These are phyloP conservation scores for Dicrostonyx torquatus DNA, from an alignment of 2,797 vertebrate genomes.

Conservation along the genomic window DNA sequence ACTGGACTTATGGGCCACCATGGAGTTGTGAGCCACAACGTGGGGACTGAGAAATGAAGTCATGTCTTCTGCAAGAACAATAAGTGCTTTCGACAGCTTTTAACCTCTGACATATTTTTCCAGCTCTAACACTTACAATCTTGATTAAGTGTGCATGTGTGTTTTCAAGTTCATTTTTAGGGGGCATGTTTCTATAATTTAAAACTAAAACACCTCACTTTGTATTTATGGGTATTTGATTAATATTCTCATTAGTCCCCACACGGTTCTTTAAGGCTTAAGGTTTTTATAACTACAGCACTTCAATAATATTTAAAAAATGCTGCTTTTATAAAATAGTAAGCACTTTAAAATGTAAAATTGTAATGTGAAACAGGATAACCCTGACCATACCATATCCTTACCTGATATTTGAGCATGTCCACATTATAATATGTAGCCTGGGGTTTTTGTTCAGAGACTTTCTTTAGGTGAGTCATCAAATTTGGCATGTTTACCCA, in stretches of 20 bases:
- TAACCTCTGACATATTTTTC: neutral
- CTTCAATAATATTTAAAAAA: constrained; percentile 49
- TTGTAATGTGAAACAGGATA: neutral
- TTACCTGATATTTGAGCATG: constrained; percentile 99
- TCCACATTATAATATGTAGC: constrained; percentile 99
- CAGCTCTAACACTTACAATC: neutral
- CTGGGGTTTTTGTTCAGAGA: constrained; percentile 98
- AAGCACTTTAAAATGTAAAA: constrained; percentile 9
- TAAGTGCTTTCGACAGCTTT: neutral
- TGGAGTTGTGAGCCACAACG: neutral
- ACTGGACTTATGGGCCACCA: neutral
- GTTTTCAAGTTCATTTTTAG: constrained; percentile 42
- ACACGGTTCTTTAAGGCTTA: neutral
- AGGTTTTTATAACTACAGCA: neutral
- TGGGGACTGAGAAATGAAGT: neutral
- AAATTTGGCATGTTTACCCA: constrained; percentile 99
- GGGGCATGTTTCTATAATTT: neutral
- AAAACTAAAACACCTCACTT: constrained; percentile 9
- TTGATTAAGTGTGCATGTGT: neutral
- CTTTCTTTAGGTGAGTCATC: constrained; percentile 97
- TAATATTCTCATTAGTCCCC: neutral
- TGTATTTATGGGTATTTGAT: neutral
- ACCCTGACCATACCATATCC: neutral
- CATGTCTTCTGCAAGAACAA: neutral
- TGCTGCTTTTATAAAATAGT: neutral